Evolutionary conservation across 2,113 vertebrate species (phyloP).

Genomic region (Setophaga petechia): DNA sequence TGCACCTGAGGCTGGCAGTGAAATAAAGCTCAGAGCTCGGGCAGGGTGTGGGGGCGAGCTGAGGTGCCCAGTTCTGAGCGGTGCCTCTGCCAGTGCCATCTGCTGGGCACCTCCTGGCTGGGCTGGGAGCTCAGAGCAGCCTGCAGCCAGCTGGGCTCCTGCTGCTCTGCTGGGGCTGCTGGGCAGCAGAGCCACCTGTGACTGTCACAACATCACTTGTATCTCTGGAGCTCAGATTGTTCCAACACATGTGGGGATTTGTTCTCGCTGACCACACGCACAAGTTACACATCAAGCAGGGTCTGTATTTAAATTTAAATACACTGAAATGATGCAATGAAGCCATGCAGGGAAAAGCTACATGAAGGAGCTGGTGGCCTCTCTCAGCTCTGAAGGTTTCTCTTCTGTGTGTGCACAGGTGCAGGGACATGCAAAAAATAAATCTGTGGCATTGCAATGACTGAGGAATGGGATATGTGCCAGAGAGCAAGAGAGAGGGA

Average conservation of each 20-base stretch:
- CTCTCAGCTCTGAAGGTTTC: background rate
- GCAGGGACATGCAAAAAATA: background rate
- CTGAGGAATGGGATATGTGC: background rate
- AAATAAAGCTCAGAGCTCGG: background rate
- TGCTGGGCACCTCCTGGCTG: background rate
- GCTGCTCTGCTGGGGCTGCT: background rate
- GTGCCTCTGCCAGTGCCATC: conserved; percentile 16
- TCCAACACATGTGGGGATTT: rapidly evolving
- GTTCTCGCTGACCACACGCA: background rate
- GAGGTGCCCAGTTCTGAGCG: background rate
- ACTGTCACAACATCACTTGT: background rate
- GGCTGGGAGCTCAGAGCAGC: background rate
- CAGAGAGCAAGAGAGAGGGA: background rate
- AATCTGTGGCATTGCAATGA: background rate
- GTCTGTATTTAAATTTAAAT: background rate
- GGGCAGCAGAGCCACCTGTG: background rate
- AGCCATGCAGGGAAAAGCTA: conserved; percentile 10
- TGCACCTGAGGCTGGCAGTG: background rate
- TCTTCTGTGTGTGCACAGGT: background rate
- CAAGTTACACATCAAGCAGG: rapidly evolving
- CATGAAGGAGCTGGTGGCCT: background rate
- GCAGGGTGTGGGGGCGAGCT: background rate
- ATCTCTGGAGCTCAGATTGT: background rate
- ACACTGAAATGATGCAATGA: background rate
- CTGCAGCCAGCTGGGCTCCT: background rate